Conservation (phyloP, 2,797 vertebrate genomes). For the Hydrocynus forskahlii region DNA sequence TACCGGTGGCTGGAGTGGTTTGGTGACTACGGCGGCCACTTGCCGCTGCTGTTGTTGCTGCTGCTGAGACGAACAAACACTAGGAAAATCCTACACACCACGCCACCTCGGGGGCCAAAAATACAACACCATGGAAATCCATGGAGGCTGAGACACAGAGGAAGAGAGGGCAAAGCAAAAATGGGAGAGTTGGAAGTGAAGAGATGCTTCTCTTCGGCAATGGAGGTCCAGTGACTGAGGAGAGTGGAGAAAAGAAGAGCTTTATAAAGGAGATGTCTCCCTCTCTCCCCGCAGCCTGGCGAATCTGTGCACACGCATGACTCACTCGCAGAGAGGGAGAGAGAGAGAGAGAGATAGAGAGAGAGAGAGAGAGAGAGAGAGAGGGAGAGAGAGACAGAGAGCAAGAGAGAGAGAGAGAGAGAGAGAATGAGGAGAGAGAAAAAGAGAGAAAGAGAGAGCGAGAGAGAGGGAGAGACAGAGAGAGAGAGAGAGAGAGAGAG, state of each 20-base stretch:
- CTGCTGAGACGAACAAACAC: constrained; percentile 63
- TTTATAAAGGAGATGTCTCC: constrained; percentile 79
- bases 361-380: no score
- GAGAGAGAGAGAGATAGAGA: constrained; percentile 87
- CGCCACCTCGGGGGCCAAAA: constrained; percentile 70
- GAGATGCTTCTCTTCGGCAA: constrained; percentile 44
- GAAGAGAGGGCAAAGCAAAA: constrained; percentile 54
- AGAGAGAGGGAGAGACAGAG: neutral
- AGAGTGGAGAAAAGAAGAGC: constrained; percentile 64
- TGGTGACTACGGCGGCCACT: constrained; percentile 45
- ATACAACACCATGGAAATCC: constrained; percentile 73
- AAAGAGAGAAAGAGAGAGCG: neutral
- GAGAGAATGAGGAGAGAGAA: neutral
- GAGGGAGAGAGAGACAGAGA: neutral
- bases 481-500: constrained; percentile 19
- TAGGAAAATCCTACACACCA: constrained; percentile 72
- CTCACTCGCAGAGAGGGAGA: constrained; percentile 91
- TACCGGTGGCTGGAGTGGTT: constrained; percentile 57
- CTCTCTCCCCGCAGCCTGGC: constrained; percentile 87
- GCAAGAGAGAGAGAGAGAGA: no score
- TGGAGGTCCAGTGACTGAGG: constrained; percentile 51
- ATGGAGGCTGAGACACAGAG: constrained; percentile 61
- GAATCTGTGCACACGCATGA: constrained; percentile 97
- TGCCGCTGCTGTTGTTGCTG: constrained; percentile 59
- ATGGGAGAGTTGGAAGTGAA: constrained; percentile 59